A percentile compares a stretch with the other conserved stretches of the same genome.
Evolutionary conservation across 2,797 vertebrate genomes (phyloP).

Genomic region (Delichon dasypus): DNA sequence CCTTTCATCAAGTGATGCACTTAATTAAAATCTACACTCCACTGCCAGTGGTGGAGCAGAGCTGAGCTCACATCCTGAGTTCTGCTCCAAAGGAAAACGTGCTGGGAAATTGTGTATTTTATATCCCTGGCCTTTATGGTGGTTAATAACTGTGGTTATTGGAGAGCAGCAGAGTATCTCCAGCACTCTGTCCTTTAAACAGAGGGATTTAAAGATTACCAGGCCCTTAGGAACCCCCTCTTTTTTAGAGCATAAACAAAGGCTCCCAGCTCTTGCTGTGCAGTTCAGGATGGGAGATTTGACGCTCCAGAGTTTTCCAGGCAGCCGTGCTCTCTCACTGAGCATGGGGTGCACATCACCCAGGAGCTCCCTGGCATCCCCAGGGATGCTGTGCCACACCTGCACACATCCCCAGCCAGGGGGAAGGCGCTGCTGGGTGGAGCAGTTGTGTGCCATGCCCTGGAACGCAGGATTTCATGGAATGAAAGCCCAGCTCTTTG

Average conservation of each 20-base stretch:
- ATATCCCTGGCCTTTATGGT: not conserved
- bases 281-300: not conserved
- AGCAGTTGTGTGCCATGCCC: not conserved
- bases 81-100: not conserved
- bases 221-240: not conserved
- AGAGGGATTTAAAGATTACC: not conserved
- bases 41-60: not conserved
- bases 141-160: not conserved
- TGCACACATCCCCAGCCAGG: not conserved
- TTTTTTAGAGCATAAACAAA: not conserved
- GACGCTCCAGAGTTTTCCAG: not conserved
- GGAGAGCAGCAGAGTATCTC: not conserved
- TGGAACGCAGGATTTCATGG: fast-evolving
- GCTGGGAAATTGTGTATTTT: not conserved
- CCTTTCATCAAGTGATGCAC: not conserved
- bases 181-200: not conserved
- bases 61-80: not conserved
- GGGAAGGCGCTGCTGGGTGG: not conserved
- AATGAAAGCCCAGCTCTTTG: not conserved
- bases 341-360: not conserved
- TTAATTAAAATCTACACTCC: not conserved
- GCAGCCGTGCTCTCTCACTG: not conserved
- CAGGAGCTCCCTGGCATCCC: not conserved
- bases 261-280: not conserved
- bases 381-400: fast-evolving